Evolutionary conservation across 2,113 vertebrate genomes (phyloP), one percentile per base, ranked within the genome.

Genomic region (Coryphaenoides rupestris): DNA sequence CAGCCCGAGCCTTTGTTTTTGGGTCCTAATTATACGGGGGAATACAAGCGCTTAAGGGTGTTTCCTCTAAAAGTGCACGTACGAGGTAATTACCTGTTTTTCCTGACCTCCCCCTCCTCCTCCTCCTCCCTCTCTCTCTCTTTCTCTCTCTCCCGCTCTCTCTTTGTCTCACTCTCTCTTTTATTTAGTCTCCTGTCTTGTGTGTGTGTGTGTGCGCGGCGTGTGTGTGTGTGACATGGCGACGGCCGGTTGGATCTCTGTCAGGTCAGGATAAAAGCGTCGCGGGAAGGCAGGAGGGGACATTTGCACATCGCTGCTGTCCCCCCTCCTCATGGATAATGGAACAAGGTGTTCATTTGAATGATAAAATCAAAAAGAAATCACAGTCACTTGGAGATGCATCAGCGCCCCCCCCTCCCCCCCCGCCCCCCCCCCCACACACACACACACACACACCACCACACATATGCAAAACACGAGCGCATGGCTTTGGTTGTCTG

Each of bases 281-380:
- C 10, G 7, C 13, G 33, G 33, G 13, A 75, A 1, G 33, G 13
- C 74, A 1, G 64, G 74, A 66, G 70, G 76, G 74, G 79, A 86
- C 84, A 86, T 89, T 85, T 89, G 75, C 73, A 78, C 88, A 78
- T 88, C 85, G 84, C 81, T 80, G 67, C 81, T 14, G 22, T 68
- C 74, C 74, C 81, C n/a, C n/a, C n/a, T n/a, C n/a, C 87, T 90
- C 87, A 91, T 90, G 88, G 87, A 90, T 91, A 88, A 91, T 91
- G 84, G 88, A 91, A 88, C 87, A 89, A 81, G 87, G 82, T 87
- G 82, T 88, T 82, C 82, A 85, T 89, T 89, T 88, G 85, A 90
- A 91, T 90, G 84, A 89, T 89, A 86, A 92, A 40, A 91, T 89
- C 91, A n/a, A n/a, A n/a, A n/a, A n/a, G n/a, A 87, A 87, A 87